phyloP scores from a whole-genome alignment of 2,888 invertebrate species.

The Tenthredo amoena region DNA sequence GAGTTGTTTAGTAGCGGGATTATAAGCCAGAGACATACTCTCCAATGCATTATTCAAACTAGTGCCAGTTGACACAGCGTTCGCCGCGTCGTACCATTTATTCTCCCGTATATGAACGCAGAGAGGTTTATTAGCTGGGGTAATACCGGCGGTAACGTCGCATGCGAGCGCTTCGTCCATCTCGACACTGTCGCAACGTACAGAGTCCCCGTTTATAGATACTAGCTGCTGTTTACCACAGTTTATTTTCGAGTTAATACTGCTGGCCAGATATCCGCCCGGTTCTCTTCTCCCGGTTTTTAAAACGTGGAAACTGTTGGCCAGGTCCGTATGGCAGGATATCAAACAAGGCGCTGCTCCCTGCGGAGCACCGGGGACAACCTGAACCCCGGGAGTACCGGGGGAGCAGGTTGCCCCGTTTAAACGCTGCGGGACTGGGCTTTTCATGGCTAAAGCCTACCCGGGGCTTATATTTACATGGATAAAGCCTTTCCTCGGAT shows the following conservation, averaged over 20 bases:
- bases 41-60: constrained; percentile 85
- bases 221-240: constrained; percentile 71
- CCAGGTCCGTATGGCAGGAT: constrained; percentile 59
- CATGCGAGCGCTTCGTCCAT: constrained; percentile 71
- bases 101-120: constrained; percentile 74
- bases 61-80: constrained; percentile 70
- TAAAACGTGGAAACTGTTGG: constrained; percentile 63
- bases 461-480: not conserved
- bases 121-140: constrained; percentile 68
- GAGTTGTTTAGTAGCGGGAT: constrained; percentile 86
- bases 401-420: constrained; percentile 61
- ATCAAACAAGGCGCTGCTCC: constrained; percentile 59
- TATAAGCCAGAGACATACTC: constrained; percentile 87
- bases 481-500: not conserved
- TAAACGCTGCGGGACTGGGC: constrained; percentile 62
- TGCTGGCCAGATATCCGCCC: constrained; percentile 66
- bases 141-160: constrained; percentile 67
- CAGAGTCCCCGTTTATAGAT: constrained; percentile 71
- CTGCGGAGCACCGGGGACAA: not conserved
- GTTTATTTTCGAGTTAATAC: constrained; percentile 56
- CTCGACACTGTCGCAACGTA: constrained; percentile 72
- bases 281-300: constrained; percentile 63
- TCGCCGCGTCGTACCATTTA: constrained; percentile 74
- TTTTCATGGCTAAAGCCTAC: constrained; percentile 61
- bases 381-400: constrained; percentile 27